A percentile compares a stretch with the other conserved stretches of the same genome.
Conservation (phyloP, 2,797 vertebrate species). For the Danio choprae region DNA sequence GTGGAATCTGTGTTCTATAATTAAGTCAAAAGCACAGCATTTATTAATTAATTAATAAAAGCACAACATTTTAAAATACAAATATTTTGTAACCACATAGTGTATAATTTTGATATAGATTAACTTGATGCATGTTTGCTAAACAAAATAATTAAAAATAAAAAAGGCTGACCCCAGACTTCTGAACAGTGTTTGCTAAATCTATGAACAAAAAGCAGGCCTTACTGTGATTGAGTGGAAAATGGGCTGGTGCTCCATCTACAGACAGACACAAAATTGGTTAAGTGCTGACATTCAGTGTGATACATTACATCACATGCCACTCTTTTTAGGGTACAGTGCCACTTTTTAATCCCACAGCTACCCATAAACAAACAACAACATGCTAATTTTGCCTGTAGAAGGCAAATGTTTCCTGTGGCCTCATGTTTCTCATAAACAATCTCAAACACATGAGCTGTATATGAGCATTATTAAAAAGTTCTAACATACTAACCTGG, state of each 20-base stretch:
- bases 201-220: constrained; percentile 29
- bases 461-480: background rate
- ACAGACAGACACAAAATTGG: background rate
- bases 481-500: constrained; percentile 83
- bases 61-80: background rate
- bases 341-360: background rate
- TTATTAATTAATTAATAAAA: too few relatives aligned
- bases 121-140: background rate
- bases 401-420: too few relatives aligned
- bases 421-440: background rate
- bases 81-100: background rate
- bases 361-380: background rate
- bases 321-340: background rate
- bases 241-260: constrained; percentile 79
- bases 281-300: background rate
- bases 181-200: background rate
- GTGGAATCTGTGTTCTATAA: too few relatives aligned
- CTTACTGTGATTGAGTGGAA: constrained; percentile 83
- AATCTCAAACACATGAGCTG: background rate
- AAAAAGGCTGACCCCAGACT: background rate
- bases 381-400: background rate
- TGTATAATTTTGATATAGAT: too few relatives aligned
- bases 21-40: background rate
- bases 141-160: background rate
- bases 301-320: constrained; percentile 22